phyloP scores from a whole-genome alignment of 2,113 vertebrate genomes.

The Grammomys surdaster region DNA sequence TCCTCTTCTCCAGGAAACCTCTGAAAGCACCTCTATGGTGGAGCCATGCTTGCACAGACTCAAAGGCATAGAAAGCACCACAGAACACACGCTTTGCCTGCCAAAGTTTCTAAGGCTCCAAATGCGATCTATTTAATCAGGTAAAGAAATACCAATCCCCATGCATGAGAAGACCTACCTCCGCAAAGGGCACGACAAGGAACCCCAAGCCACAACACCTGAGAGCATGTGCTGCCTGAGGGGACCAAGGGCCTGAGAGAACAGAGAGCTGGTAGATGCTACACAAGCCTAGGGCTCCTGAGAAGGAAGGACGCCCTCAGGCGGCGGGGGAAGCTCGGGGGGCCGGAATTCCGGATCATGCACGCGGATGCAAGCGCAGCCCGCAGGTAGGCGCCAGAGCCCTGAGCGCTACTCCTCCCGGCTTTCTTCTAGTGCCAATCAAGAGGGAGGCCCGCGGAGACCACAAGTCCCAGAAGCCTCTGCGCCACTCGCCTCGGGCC shows the following conservation, averaged over 20 bases:
- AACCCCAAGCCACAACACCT: neutral
- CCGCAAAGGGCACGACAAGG: neutral
- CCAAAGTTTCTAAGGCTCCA: fast-evolving
- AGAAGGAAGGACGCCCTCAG: neutral
- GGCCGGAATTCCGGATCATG: neutral
- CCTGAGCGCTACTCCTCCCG: fast-evolving
- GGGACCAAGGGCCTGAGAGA: fast-evolving
- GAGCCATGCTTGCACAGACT: too few relatives aligned
- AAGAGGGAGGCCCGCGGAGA: fast-evolving
- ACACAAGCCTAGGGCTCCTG: neutral
- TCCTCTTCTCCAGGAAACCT: neutral
- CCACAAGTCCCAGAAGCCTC: conserved; percentile 57
- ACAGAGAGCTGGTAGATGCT: fast-evolving
- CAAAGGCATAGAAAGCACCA: neutral
- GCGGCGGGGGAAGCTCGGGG: fast-evolving
- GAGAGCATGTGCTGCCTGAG: neutral
- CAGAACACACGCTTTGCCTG: neutral
- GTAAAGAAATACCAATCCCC: fast-evolving
- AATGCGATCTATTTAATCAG: neutral
- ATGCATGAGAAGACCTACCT: neutral
- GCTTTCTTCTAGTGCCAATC: neutral
- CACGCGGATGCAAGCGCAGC: fast-evolving
- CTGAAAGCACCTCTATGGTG: neutral
- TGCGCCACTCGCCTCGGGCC: neutral
- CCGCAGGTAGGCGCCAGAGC: neutral